Evolutionary conservation across 2,888 invertebrate genomes (phyloP).

Genomic region (Eremobia ochroleuca): DNA sequence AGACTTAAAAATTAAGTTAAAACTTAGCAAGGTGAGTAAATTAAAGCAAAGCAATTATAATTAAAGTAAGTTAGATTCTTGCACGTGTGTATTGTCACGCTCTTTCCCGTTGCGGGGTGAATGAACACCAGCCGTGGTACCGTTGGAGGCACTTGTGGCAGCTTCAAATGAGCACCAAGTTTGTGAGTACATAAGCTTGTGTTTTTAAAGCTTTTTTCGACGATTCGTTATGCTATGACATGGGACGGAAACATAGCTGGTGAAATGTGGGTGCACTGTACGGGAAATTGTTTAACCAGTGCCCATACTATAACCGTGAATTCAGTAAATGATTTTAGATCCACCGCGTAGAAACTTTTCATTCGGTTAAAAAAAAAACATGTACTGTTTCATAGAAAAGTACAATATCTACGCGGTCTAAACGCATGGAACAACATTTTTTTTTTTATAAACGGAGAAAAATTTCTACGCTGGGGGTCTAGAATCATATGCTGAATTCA

Average conservation of each 20-base stretch:
- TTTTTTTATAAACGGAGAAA: too few species aligned
- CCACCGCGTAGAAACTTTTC: neutral
- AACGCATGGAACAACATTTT: neutral
- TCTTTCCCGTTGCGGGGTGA: conserved; percentile 57
- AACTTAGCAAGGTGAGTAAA: conserved; percentile 2
- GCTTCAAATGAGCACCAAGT: conserved; percentile 22
- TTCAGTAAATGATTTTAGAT: neutral
- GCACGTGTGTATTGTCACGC: conserved; percentile 57
- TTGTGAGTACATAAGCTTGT: conserved; percentile 19
- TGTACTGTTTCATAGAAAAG: too few species aligned
- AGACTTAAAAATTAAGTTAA: neutral
- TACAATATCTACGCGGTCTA: neutral
- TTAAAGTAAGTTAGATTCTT: conserved; percentile 36
- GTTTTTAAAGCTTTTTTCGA: conserved; percentile 2
- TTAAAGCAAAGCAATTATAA: conserved; percentile 30
- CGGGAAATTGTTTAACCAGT: neutral
- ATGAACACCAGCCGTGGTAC: conserved; percentile 57
- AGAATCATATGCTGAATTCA: neutral
- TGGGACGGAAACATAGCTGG: neutral
- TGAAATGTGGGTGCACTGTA: neutral
- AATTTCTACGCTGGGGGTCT: too few species aligned
- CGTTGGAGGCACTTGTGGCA: conserved; percentile 43
- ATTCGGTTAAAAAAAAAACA: too few species aligned
- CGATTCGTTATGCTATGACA: neutral
- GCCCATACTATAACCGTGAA: neutral